Evolutionary conservation across 1,140 invertebrate species (phyloP), one percentile per base, ranked within the genome.

Genomic region (Lethrus apterus): DNA sequence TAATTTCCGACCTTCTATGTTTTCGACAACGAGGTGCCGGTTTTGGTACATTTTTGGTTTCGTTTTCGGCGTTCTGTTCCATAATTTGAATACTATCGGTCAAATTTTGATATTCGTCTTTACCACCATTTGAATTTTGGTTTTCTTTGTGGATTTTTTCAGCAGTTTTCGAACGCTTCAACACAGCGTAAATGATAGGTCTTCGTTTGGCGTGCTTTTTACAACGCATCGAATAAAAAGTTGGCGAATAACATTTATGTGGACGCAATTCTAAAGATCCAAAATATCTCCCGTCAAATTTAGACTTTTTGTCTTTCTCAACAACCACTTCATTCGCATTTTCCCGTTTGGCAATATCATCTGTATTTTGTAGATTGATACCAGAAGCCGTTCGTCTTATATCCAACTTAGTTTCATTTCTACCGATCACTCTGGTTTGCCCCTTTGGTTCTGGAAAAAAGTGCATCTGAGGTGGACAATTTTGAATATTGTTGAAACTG

Each of bases 171-270:
- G 5, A 56, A 2, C 36, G 32, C 41, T 53, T 57, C 31, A 48
- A 58, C 19, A 66, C 29, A 5, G 62, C 55, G 47, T 64, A 63
- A 23, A 66, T 57, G 8, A 66, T 48, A 1, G 63, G 54, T 15
- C 62, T 38, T 42, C 59, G 63, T 48, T 66, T 66, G 1, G 57
- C 57, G 44, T 66, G 63, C 44, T 66, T 66, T 38, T 64, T 65
- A 43, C 62, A 66, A 9, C 64, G 50, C 54, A 66, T 57, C 4
- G 64, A 66, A 51, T 66, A 65, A 50, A 66, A 66, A 3, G 63
- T 66, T 11, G 64, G 64, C 2, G 64, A 66, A 48, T 66, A 65
- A 30, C 64, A 65, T 49, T 59, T 63, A 38, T 66, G 64, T 38
- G 64, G 64, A 51, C 58, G 61, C 13, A 61, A 48, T 38, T 65